Base-by-base conservation (phyloP, 2,797 vertebrate genomes). In the Lithobates sylvaticus region DNA sequence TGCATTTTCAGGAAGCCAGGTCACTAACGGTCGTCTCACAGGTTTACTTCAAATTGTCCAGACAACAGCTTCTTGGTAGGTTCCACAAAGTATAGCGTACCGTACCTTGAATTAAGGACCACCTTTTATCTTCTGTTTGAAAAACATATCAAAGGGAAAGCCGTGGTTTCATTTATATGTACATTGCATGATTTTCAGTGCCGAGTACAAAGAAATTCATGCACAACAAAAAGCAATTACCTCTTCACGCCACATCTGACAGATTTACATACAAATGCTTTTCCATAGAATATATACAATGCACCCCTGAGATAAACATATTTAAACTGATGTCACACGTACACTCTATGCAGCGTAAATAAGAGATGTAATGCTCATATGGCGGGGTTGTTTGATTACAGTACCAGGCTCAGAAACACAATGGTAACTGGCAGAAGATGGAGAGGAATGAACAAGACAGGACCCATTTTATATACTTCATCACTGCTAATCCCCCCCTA, bases 221-320 rank as follows among this genome's bases (percentile, higher is more conserved):
- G 67, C 70, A 32, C 71, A 64, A 65, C n/a, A 58, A 54, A 83
- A 83, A 83, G 81, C 81, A 74, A 83, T 65, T 83, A 74, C 71
- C 21, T 61, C 79, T 72, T 9, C 50, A 65, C 50, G 10, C 36
- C 13, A 27, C 34, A 42, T 65, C 26, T 64, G 81, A 74, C 81
- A 83, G 58, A 83, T 74, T 83, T 83, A 64, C 81, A 83, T 67
- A 61, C 54, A 81, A 83, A 83, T 44, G 58, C 58, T 83, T 47
- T 64, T 80, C 32, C 42, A 70, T 80, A 65, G 23, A 1, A 5
- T 54, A 36, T 32, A 58, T 18, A 54, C 10, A 47, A 47, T 47
- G 44, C 16, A 12, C 32, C 78, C 54, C 5, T 23, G 44, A 54
- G 26, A 70, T 80, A 54, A 70, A 70, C 32, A 36, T 69, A 70